A percentile compares a stretch with the other conserved stretches of the same genome.
Evolutionary conservation across 2,797 vertebrate species (phyloP).

Genomic region (Anniella stebbinsi): DNA sequence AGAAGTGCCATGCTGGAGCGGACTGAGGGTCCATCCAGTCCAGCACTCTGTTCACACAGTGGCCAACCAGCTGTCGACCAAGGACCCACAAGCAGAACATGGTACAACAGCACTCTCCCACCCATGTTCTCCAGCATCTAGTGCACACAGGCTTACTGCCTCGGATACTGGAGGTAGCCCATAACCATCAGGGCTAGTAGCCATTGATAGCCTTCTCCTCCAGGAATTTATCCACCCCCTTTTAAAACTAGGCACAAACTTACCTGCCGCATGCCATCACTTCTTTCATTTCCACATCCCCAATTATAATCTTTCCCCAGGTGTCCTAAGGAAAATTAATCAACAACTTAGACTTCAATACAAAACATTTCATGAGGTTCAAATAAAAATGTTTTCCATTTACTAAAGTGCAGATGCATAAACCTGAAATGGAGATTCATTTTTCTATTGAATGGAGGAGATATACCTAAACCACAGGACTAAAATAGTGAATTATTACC

Average conservation of each 20-base stretch:
- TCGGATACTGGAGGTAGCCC: no score
- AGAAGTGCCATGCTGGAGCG: no score
- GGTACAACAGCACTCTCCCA: no score
- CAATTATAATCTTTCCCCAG: slow-evolving; percentile 91
- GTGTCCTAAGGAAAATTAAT: slow-evolving; percentile 82
- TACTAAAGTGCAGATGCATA: neutral
- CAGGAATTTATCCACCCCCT: no score
- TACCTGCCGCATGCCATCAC: slow-evolving; percentile 91
- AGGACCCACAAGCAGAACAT: no score
- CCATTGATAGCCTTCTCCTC: no score
- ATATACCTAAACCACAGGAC: neutral
- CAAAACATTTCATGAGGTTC: neutral
- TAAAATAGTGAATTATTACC: neutral
- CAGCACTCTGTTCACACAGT: no score
- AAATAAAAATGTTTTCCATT: neutral
- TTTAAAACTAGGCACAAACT: neutral
- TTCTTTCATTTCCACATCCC: slow-evolving; percentile 84
- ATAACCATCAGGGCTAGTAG: no score
- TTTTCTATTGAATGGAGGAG: neutral
- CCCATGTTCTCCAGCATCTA: no score
- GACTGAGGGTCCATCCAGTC: no score
- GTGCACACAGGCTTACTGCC: no score
- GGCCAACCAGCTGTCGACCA: no score
- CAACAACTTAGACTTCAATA: neutral
- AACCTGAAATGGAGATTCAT: neutral